Evolutionary conservation across 2,888 invertebrate species (phyloP), one percentile per base, ranked within the genome.

Genomic region (Lasioglossum leucozonium): DNA sequence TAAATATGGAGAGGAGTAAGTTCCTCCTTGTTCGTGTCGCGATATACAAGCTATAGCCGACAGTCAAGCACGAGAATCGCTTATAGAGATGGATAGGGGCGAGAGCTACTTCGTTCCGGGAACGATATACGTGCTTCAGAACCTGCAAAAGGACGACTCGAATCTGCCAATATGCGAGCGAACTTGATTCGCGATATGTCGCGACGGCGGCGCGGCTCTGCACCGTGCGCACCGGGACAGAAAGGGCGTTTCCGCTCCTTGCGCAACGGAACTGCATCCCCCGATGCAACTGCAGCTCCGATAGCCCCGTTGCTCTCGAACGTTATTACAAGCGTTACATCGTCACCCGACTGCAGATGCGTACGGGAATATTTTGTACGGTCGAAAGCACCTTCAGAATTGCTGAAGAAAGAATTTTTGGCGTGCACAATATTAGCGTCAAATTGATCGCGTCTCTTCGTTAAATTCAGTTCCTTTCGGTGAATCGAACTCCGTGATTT

Each of bases 31-130:
- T 67, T n/a, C n/a, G 51, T 51, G 44, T 73, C 51, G 73, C n/a
- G 37, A 55, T 37, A n/a, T 47, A 47, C 72, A 22, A 30, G 72
- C 34, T 51, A 47, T 47, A 47, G 72, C 22, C 13, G 34, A 30
- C 47, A 51, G 26, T 34, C 34, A 37, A n/a, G 51, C 16, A 55
- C 73, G 34, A 34, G 51, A n/a, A 30, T 22, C 51, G 73, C 47
- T 73, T 73, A 73, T 73, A 55, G 51, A 67, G 69, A 77, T 26
- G 22, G 47, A 73, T 51, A 73, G n/a, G 73, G 51, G 51, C n/a
- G 73, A 51, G 37, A 73, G 47, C 51, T 37, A 51, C 73, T 73
- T 73, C 51, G 73, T 55, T 37, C 47, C n/a, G 51, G 72, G 37
- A 73, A 44, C 51, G 44, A 30, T 34, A 58, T 34, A 44, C 78